These are phyloP conservation scores for Porites australiensis DNA, from an alignment of 64 coral and sea anemone genomes.

Conservation along the genomic window DNA sequence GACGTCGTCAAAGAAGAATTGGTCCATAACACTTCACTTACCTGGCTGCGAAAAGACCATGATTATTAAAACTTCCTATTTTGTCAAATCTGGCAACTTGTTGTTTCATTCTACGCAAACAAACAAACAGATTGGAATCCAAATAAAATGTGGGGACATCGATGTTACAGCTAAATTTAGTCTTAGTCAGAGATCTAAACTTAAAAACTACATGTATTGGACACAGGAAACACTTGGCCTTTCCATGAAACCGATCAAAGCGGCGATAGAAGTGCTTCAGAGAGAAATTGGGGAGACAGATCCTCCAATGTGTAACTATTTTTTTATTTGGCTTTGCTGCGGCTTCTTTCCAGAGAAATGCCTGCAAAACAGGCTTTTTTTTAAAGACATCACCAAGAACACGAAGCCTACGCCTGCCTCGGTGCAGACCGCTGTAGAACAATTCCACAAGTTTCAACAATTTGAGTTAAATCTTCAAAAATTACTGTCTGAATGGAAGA, in stretches of 20 bases:
- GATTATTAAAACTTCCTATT: constrained; percentile 29
- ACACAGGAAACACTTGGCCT: neutral
- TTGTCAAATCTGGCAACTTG: neutral
- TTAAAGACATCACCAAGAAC: constrained; percentile 35
- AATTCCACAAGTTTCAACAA: neutral
- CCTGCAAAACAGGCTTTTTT: neutral
- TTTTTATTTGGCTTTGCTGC: constrained; percentile 52
- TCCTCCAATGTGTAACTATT: neutral
- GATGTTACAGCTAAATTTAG: constrained; percentile 2
- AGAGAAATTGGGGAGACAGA: constrained; percentile 27
- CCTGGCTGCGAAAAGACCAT: constrained; percentile 22
- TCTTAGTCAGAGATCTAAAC: neutral
- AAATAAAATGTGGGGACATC: no score
- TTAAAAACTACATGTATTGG: constrained; percentile 16
- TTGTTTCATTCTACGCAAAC: neutral
- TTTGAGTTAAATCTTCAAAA: neutral
- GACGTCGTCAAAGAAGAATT: no score
- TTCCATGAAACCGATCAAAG: constrained; percentile 7
- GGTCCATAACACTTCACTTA: constrained; percentile 45
- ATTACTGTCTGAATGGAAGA: neutral
- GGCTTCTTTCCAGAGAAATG: constrained; percentile 3
- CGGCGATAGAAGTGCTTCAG: constrained; percentile 3
- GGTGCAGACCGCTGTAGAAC: neutral
- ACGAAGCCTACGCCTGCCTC: neutral
- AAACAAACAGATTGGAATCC: constrained; percentile 1